Evolutionary conservation across 2,888 invertebrate species (phyloP).

Genomic region (Aspidiotus rigidus): DNA sequence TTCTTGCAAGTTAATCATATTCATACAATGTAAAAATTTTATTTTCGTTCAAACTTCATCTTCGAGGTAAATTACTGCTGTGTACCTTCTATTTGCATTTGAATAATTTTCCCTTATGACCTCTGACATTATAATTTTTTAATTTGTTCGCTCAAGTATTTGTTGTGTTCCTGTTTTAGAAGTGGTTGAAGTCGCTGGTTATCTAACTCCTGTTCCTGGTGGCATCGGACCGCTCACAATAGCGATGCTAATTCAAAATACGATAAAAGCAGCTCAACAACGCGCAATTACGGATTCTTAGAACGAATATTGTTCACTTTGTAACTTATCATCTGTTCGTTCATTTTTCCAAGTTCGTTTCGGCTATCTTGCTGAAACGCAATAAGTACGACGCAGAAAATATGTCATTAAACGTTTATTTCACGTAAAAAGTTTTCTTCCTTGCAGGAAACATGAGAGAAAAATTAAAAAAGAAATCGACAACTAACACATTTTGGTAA

Average conservation of each 20-base stretch:
- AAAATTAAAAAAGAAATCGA: not conserved
- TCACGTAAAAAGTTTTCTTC: not conserved
- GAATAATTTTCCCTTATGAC: too few species aligned
- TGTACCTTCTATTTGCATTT: too few species aligned
- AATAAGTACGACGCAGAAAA: not conserved
- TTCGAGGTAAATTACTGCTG: too few species aligned
- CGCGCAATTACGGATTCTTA: not conserved
- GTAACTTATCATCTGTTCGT: not conserved
- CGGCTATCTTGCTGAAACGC: not conserved
- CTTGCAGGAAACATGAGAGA: not conserved
- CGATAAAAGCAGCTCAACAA: slow-evolving; percentile 61
- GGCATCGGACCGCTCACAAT: slow-evolving; percentile 93
- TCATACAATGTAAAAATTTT: not conserved
- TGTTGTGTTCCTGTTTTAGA: slow-evolving; percentile 44
- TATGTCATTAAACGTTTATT: slow-evolving; percentile 1
- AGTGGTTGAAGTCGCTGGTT: slow-evolving; percentile 69
- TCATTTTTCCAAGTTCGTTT: too few species aligned
- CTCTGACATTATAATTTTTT: not conserved
- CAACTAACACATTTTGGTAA: slow-evolving; percentile 22
- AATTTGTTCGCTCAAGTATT: not conserved
- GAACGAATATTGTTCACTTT: not conserved
- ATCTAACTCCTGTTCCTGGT: slow-evolving; percentile 82
- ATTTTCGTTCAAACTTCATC: not conserved
- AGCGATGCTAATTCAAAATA: slow-evolving; percentile 86
- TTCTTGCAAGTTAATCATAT: too few species aligned